Percentiles rank a stretch among this genome's conserved stretches.
phyloP scores from a whole-genome alignment of 2,113 vertebrate genomes.

The Phrynosoma blainvillii region DNA sequence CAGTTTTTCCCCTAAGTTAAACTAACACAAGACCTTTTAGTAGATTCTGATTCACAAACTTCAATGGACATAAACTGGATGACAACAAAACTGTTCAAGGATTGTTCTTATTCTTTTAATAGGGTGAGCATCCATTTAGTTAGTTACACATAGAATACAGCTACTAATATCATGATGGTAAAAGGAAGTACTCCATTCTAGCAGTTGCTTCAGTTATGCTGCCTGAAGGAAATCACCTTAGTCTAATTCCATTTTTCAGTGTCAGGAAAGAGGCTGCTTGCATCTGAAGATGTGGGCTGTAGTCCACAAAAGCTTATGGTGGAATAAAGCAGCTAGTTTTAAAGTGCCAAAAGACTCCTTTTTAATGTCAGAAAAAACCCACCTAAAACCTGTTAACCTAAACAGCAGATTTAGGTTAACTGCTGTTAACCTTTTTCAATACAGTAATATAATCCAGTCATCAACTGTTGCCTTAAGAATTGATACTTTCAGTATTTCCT shows the following conservation, averaged over 20 bases:
- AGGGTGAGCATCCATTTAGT: neutral
- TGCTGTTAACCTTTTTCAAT: too few species aligned
- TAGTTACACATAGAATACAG: too few species aligned
- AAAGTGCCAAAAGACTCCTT: too few species aligned
- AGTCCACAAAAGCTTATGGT: too few species aligned
- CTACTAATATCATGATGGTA: too few species aligned
- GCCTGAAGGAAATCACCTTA: neutral
- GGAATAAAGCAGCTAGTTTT: too few species aligned
- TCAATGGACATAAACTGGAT: neutral
- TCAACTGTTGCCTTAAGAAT: neutral
- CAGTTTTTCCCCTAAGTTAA: neutral
- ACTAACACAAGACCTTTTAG: neutral
- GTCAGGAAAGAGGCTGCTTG: neutral
- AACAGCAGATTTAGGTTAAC: too few species aligned
- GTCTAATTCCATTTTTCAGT: neutral
- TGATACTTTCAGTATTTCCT: neutral
- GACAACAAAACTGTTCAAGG: neutral
- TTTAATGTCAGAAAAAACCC: neutral
- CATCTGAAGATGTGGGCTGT: too few species aligned
- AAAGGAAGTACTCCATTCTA: neutral
- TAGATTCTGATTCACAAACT: neutral
- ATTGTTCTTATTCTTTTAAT: neutral
- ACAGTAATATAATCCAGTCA: neutral
- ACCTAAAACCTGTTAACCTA: too few species aligned
- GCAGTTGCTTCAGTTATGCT: neutral